Evolutionary conservation across 2,888 invertebrate species (phyloP).

Genomic region (Antheraea yamamai): DNA sequence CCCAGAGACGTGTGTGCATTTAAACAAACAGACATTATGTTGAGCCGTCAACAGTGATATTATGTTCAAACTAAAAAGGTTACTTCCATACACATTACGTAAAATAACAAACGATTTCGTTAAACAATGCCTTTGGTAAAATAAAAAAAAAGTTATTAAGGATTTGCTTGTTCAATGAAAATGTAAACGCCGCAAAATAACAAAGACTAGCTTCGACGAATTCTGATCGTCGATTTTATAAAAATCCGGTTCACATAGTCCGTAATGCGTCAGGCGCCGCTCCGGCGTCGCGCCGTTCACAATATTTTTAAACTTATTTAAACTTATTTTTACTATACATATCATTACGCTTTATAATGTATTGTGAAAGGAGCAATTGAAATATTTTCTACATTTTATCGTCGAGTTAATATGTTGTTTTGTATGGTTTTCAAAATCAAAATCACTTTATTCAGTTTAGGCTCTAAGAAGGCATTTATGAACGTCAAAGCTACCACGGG

Average conservation of each 20-base stretch:
- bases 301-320: neutral
- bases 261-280: neutral
- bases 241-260: neutral
- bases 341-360: neutral
- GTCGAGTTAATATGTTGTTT: too few relatives aligned
- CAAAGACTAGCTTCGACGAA: neutral
- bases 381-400: neutral
- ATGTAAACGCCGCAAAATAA: neutral
- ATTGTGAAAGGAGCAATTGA: neutral
- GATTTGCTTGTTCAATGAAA: neutral
- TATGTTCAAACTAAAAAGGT: too few relatives aligned
- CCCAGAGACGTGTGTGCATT: too few relatives aligned
- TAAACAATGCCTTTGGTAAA: neutral
- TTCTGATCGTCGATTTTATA: neutral
- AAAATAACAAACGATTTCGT: neutral
- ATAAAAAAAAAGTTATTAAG: neutral
- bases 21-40: too few relatives aligned
- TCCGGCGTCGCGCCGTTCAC: neutral
- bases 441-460: too few relatives aligned
- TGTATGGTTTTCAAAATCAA: too few relatives aligned
- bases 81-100: too few relatives aligned
- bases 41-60: too few relatives aligned
- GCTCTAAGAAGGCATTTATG: too few relatives aligned
- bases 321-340: neutral
- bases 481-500: too few relatives aligned